Evolutionary conservation across 2,888 invertebrate genomes (phyloP).

Genomic region (Clivina fossor): DNA sequence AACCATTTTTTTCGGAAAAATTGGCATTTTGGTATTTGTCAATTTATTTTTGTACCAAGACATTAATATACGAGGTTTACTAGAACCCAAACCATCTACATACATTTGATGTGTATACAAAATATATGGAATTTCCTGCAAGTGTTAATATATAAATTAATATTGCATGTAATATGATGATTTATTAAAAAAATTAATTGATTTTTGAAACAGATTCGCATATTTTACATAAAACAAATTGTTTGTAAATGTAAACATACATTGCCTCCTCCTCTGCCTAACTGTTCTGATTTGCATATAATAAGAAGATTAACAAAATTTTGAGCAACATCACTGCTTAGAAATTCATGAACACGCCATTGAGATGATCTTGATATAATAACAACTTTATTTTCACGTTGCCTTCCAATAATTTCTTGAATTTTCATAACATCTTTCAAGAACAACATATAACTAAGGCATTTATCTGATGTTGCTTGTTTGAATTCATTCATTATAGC

Average conservation of each 20-base stretch:
- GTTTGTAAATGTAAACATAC: background rate
- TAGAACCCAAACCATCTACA: conserved; percentile 72
- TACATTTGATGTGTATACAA: conserved; percentile 75
- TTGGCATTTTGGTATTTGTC: conserved; percentile 61
- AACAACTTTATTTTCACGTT: conserved; percentile 65
- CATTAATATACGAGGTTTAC: conserved; percentile 65
- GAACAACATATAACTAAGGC: conserved; percentile 68
- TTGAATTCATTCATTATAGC: conserved; percentile 55
- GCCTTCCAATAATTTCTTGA: conserved; percentile 62
- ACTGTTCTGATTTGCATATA: conserved; percentile 65
- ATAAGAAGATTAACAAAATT: conserved; percentile 71
- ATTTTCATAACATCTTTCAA: conserved; percentile 64
- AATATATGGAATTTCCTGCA: conserved; percentile 64
- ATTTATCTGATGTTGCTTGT: conserved; percentile 53
- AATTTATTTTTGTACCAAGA: conserved; percentile 69
- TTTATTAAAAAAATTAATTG: too few relatives aligned
- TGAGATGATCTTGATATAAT: conserved; percentile 70
- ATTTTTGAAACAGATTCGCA: too few relatives aligned
- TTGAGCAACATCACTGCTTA: conserved; percentile 62
- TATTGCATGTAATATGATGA: too few relatives aligned
- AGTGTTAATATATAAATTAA: background rate
- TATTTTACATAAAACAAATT: background rate
- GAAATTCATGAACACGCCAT: conserved; percentile 74
- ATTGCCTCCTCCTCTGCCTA: conserved; percentile 39
- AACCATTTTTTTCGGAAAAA: conserved; percentile 71